Evolutionary conservation across 2,888 invertebrate species (phyloP).

Genomic region (Spilarctia lutea): DNA sequence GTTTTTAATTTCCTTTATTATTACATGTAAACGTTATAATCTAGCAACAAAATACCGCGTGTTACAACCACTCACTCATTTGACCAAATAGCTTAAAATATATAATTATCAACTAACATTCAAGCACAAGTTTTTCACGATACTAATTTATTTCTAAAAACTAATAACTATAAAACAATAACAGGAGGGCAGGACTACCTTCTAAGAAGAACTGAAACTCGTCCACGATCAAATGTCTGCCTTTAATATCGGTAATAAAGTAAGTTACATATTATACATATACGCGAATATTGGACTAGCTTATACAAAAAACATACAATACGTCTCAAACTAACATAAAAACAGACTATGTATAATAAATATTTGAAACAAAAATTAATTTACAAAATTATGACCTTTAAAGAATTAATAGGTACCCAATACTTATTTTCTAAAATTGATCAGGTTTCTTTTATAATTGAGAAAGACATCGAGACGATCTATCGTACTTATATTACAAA

Average conservation of each 20-base stretch:
- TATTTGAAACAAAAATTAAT: not conserved
- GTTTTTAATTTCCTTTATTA: slow-evolving; percentile 1
- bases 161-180: not conserved
- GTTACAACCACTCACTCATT: slow-evolving; percentile 15
- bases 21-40: slow-evolving; percentile 1
- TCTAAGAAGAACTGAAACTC: not conserved
- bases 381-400: not conserved
- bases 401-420: too few relatives aligned
- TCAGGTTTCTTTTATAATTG: too few relatives aligned
- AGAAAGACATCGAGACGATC: too few relatives aligned
- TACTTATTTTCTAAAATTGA: too few relatives aligned
- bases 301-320: not conserved
- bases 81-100: slow-evolving; percentile 1
- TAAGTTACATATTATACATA: not conserved
- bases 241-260: not conserved
- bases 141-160: not conserved
- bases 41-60: not conserved
- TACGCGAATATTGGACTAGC: not conserved
- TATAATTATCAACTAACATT: slow-evolving; percentile 23
- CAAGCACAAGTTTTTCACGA: slow-evolving; percentile 14
- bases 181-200: too few relatives aligned
- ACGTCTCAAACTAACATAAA: not conserved
- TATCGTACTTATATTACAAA: too few relatives aligned
- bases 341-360: not conserved
- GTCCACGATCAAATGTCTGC: not conserved